Evolutionary conservation across 2,797 vertebrate genomes (phyloP).

Genomic region (Chromis chromis): DNA sequence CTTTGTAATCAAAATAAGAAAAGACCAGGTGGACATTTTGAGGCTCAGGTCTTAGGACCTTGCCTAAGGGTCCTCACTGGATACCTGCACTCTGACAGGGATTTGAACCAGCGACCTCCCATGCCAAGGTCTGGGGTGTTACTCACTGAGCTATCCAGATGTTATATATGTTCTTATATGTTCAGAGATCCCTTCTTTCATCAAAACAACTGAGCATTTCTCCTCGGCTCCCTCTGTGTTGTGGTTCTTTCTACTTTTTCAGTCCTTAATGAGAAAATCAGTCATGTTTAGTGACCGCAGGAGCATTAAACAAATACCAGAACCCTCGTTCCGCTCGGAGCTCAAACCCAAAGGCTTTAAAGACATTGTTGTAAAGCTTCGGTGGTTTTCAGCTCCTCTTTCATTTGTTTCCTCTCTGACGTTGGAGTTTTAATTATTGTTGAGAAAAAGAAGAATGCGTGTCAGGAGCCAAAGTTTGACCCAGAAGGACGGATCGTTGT

Average conservation of each 20-base stretch:
- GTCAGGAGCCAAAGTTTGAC: neutral
- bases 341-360: neutral
- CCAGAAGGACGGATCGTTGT: neutral
- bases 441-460: neutral
- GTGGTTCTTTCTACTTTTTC: conserved; percentile 18
- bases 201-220: conserved; percentile 17
- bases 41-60: no score
- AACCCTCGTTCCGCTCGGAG: neutral
- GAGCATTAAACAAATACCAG: conserved; percentile 11
- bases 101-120: no score
- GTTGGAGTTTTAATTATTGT: conserved; percentile 12
- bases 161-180: no score
- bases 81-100: no score
- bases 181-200: neutral
- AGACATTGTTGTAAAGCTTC: conserved; percentile 23
- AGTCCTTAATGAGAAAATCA: conserved; percentile 30
- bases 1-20: no score
- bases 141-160: no score
- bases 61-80: no score
- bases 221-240: conserved; percentile 11
- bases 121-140: no score
- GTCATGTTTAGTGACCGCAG: neutral
- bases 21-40: no score
- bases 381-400: conserved; percentile 37
- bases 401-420: conserved; percentile 37